phyloP scores from a whole-genome alignment of 2,888 invertebrate genomes.

The Ryuthela nishihirai region DNA sequence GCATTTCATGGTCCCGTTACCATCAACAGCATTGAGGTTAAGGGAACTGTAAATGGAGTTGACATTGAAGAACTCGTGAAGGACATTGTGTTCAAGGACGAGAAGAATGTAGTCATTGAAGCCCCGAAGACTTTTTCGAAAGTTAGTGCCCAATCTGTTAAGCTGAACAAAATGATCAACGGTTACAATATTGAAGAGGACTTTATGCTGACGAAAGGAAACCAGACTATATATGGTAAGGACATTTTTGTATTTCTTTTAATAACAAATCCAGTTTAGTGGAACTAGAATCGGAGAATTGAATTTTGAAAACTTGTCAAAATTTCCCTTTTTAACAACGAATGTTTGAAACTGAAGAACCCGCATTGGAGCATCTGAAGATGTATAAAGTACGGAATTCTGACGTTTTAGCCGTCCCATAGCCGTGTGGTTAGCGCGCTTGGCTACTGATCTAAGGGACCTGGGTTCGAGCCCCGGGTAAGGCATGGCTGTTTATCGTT shows the following conservation, averaged over 20 bases:
- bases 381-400: too few species aligned
- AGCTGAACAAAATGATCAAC: conserved; percentile 12
- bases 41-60: conserved; percentile 17
- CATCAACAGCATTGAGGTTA: conserved; percentile 7
- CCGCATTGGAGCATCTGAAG: too few species aligned
- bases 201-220: conserved; percentile 18
- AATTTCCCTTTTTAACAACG: too few species aligned
- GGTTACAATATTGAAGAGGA: conserved; percentile 21
- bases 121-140: conserved; percentile 23
- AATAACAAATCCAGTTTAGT: too few species aligned
- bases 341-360: too few species aligned
- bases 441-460: too few species aligned
- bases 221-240: conserved; percentile 27
- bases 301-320: too few species aligned
- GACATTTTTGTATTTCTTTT: background rate
- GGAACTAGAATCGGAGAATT: too few species aligned
- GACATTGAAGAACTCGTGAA: conserved; percentile 10
- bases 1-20: conserved; percentile 24
- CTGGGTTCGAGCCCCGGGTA: too few species aligned
- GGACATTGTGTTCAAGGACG: conserved; percentile 25
- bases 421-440: too few species aligned
- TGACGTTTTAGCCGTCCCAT: too few species aligned
- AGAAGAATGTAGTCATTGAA: conserved; percentile 8
- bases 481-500: too few species aligned
- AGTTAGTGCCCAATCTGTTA: conserved; percentile 4